Conservation (phyloP, 2,113 vertebrate genomes). For the Pithys albifrons region DNA sequence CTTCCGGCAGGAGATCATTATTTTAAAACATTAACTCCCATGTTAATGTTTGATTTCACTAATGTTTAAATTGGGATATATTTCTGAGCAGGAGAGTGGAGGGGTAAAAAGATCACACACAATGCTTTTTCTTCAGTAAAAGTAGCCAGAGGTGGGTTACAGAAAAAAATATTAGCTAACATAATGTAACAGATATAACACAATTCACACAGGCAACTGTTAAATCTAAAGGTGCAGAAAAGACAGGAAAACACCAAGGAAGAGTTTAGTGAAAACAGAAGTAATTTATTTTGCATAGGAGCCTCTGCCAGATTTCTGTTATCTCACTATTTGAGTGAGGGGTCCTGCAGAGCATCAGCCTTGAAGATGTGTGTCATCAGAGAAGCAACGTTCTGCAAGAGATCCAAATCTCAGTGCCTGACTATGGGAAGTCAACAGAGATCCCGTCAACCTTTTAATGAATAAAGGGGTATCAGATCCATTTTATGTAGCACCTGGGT, state of each 20-base stretch:
- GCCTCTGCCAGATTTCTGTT: not conserved
- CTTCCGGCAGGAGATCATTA: slow-evolving; percentile 52
- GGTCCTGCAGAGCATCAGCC: not conserved
- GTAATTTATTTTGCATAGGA: not conserved
- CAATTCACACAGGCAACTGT: not conserved
- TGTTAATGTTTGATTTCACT: slow-evolving; percentile 56
- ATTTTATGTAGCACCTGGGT: not conserved
- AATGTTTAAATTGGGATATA: slow-evolving; percentile 50
- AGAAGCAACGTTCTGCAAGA: not conserved
- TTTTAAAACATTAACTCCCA: slow-evolving; percentile 56
- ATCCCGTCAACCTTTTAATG: not conserved
- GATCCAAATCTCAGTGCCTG: not conserved
- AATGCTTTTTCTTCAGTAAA: not conserved
- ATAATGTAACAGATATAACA: not conserved
- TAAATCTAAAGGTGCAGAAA: not conserved
- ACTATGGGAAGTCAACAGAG: not conserved
- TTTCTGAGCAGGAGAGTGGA: not conserved
- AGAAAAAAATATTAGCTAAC: not conserved
- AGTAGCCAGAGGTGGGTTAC: not conserved
- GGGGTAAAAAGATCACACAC: slow-evolving; percentile 8
- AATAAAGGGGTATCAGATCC: not conserved
- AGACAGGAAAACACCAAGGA: not conserved
- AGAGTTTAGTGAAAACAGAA: not conserved
- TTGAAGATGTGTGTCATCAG: not conserved
- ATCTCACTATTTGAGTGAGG: not conserved